Evolutionary conservation across 1,140 invertebrate species (phyloP).

Genomic region (Tetramorium alpestre): DNA sequence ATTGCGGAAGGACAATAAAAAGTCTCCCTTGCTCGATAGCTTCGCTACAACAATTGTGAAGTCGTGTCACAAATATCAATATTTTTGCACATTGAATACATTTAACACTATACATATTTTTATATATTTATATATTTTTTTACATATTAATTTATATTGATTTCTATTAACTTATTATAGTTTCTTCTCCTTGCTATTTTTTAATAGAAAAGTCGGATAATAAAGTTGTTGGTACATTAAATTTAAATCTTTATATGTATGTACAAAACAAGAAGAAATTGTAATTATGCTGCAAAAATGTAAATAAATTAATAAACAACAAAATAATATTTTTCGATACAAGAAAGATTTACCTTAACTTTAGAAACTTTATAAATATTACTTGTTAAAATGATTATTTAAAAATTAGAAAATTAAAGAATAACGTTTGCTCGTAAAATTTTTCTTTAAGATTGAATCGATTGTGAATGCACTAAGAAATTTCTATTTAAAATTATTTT

Average conservation of each 20-base stretch:
- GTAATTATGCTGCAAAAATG: background rate
- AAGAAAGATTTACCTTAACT: background rate
- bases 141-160: background rate
- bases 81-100: background rate
- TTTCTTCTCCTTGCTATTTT: background rate
- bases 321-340: slow-evolving; percentile 1
- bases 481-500: background rate
- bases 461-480: background rate
- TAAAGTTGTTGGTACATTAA: slow-evolving; percentile 9
- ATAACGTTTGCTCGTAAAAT: background rate
- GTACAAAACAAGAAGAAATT: background rate
- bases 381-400: background rate
- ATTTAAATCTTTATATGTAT: background rate
- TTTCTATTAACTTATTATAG: slow-evolving; percentile 2
- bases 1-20: slow-evolving; percentile 48
- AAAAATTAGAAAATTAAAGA: background rate
- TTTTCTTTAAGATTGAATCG: background rate
- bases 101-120: background rate
- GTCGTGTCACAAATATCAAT: background rate
- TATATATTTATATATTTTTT: background rate
- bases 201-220: background rate
- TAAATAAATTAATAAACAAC: background rate
- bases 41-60: slow-evolving; percentile 10
- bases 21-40: slow-evolving; percentile 5
- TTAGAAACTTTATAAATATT: background rate